Base-by-base conservation (phyloP, 2,888 invertebrate genomes). In the Meandrusa payeni region DNA sequence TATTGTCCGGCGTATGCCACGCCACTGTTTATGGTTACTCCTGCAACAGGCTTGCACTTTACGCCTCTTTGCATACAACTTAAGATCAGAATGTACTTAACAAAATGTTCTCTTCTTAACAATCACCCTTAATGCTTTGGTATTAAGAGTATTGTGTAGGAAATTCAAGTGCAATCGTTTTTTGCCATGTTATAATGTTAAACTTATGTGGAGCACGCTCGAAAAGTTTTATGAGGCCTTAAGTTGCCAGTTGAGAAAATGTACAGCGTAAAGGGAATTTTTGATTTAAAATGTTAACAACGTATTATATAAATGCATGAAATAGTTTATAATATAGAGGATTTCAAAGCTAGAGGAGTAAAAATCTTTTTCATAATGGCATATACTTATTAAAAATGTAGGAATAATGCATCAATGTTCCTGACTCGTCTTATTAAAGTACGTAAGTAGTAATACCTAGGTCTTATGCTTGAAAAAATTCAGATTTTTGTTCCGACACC, bases 161-260 rank as follows among this genome's bases (percentile, higher is more conserved):
- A 11, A 5, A n/a, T 15, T 11, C n/a, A 5, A 7, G 37, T 51
- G 38, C 56, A 50, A 38, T 11, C 20, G 43, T 51, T 23, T 20
- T 54, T 61, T 39, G 57, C 34, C 27, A 55, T 59, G 61, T 64
- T 64, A 62, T 69, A 69, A 69, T 75, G 75, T 75, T 64, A 74
- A 81, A 83, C 76, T 86, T 85, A 81, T 79, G 81, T 82, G 78
- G 72, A 80, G 79, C 74, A 77, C 68, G 76, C 76, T 82, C 69
- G 66, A 81, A 73, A 79, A 85, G 77, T 85, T 86, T 83, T 80
- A 81, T 79, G 69, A 66, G 59, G 72, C 76, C 79, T 79, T 69
- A 79, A 82, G 75, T 81, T 82, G 75, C 66, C 63, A 74, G 72
- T 76, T 77, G 75, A 72, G 74, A 69, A 69, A 73, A 62, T 62